Evolutionary conservation across 2,888 invertebrate genomes (phyloP).

Genomic region (Drosophila tripunctata): DNA sequence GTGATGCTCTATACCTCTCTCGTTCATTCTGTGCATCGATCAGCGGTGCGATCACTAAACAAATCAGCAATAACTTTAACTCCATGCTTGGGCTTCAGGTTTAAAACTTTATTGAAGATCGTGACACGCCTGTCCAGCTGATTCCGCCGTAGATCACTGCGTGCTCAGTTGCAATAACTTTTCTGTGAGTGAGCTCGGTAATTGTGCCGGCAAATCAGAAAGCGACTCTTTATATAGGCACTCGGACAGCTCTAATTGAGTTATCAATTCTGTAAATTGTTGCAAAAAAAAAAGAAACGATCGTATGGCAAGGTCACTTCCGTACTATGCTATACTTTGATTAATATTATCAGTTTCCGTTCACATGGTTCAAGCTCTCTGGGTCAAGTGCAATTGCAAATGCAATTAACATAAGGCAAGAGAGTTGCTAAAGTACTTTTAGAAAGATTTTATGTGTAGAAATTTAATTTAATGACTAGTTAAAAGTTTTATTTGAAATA

Average conservation of each 20-base stretch:
- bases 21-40: slow-evolving; percentile 8
- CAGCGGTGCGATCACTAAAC: background rate
- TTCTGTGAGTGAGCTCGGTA: slow-evolving; percentile 14
- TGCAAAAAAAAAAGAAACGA: slow-evolving; percentile 34
- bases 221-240: slow-evolving; percentile 47
- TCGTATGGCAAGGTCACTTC: slow-evolving; percentile 51
- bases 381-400: slow-evolving; percentile 27
- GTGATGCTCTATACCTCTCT: slow-evolving; percentile 61
- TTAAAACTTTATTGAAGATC: slow-evolving; percentile 17
- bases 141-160: slow-evolving; percentile 61
- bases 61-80: slow-evolving; percentile 25
- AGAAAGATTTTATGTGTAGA: background rate
- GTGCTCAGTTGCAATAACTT: slow-evolving; percentile 51
- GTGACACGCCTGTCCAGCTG: slow-evolving; percentile 60
- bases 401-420: background rate
- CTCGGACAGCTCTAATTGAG: slow-evolving; percentile 8
- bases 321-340: slow-evolving; percentile 32
- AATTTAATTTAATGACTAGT: background rate
- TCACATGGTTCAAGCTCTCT: slow-evolving; percentile 41
- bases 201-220: slow-evolving; percentile 22
- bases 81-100: slow-evolving; percentile 1
- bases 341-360: slow-evolving; percentile 61
- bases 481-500: too few species aligned
- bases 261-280: slow-evolving; percentile 47
- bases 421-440: background rate